phyloP scores from a whole-genome alignment of 2,888 invertebrate species.

The Drosophila macrospina region DNA sequence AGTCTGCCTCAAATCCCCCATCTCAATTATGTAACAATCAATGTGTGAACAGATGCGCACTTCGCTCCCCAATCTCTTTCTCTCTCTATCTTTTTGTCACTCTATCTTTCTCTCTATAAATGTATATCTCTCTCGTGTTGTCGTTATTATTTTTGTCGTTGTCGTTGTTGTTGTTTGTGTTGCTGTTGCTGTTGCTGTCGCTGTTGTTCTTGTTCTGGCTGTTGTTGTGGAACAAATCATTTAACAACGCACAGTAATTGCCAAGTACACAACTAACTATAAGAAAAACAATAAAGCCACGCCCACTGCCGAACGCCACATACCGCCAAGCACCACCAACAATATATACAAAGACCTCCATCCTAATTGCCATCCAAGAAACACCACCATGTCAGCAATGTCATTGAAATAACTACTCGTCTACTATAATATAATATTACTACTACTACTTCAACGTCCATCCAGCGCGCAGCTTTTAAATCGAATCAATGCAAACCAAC shows the following conservation, averaged over 20 bases:
- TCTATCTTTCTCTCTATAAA: slow-evolving; percentile 7
- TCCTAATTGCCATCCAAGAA: slow-evolving; percentile 59
- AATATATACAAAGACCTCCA: slow-evolving; percentile 44
- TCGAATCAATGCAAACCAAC: slow-evolving; percentile 53
- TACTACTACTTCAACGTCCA: slow-evolving; percentile 38
- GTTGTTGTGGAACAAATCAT: slow-evolving; percentile 22
- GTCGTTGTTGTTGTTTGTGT: slow-evolving; percentile 52
- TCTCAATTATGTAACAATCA: neutral
- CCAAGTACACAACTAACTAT: slow-evolving; percentile 31
- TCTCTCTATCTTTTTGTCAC: slow-evolving; percentile 4
- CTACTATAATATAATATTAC: slow-evolving; percentile 8
- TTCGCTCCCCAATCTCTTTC: slow-evolving; percentile 7
- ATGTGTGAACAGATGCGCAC: slow-evolving; percentile 7
- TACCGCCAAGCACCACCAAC: slow-evolving; percentile 57
- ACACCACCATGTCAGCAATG: slow-evolving; percentile 53
- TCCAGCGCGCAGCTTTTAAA: slow-evolving; percentile 53
- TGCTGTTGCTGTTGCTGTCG: slow-evolving; percentile 50
- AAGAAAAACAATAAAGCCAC: slow-evolving; percentile 19
- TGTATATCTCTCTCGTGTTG: slow-evolving; percentile 22
- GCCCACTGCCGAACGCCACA: slow-evolving; percentile 39
- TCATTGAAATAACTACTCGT: slow-evolving; percentile 35
- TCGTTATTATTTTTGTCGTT: slow-evolving; percentile 45
- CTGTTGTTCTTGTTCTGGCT: slow-evolving; percentile 13
- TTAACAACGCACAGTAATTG: slow-evolving; percentile 28
- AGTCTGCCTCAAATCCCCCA: slow-evolving; percentile 29